Evolutionary conservation across 23 tunicate species (phyloP), one percentile per base, ranked within the genome.

Genomic region (Trididemnum nubilum): DNA sequence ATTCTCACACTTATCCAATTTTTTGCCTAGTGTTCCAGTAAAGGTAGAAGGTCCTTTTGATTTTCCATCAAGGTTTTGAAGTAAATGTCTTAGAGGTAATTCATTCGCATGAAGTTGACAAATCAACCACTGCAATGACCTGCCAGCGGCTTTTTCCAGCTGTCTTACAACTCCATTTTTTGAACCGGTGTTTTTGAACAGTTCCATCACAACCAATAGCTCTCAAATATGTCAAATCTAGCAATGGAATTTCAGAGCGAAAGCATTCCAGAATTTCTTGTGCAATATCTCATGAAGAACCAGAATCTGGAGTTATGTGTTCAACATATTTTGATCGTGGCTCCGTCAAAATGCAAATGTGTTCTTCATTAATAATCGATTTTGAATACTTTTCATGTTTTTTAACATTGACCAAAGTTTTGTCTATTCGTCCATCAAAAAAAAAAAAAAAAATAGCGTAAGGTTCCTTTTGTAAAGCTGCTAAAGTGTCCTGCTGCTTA

Each of bases 391-490:
- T 61, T 21, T 12, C 26, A 24, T 24, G 67, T 24, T 61, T 61
- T 61, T 61, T 24, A 61, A n/a, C 67, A 61, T 61, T 61, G 67
- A 21, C 67, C 4, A 22, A 26, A 61, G 67, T 61, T 61, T 61
- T 12, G 29, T 61, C 26, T 12, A 61, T 61, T 3, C 26, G 4
- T 44, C 67, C 67, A 61, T 61, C 29, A 24, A 61, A 15, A 61
- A 61, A 61, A 12, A 21, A 3, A 24, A 61, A 15, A 61, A 61
- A 61, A 12, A 21, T 22, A 61, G 67, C 26, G 29, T 61, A n/a
- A 24, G 67, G 22, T 24, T 15, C 67, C 4, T 61, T 24, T 61
- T 24, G 22, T n/a, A 61, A 22, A n/a, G 26, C 29, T 3, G 67
- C 5, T 21, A 24, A 61, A 61, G 18, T 61, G 15, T 44, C 54